Percentiles rank a stretch among this genome's conserved stretches.
Conservation (phyloP, 2,888 invertebrate genomes). For the Venustoraphidia nigricollis region DNA sequence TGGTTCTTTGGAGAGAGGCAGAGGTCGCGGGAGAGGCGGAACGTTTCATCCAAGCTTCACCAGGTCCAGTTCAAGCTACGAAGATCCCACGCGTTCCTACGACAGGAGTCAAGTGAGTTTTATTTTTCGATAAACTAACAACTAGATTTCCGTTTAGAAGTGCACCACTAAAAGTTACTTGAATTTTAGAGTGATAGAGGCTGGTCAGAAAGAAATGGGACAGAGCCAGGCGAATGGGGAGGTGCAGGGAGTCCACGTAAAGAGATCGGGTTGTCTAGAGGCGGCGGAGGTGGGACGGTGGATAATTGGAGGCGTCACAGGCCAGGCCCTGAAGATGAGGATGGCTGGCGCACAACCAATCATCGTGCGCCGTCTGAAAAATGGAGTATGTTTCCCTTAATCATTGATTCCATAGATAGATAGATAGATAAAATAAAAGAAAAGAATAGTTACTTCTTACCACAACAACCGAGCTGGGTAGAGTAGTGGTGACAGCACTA, state of each 20-base stretch:
- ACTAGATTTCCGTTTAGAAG: no score
- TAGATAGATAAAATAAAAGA: no score
- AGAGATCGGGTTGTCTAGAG: slow-evolving; percentile 30
- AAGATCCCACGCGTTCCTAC: slow-evolving; percentile 7
- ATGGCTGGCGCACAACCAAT: slow-evolving; percentile 33
- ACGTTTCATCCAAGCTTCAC: slow-evolving; percentile 11
- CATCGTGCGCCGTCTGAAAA: slow-evolving; percentile 29
- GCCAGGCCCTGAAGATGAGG: slow-evolving; percentile 31
- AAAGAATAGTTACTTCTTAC: no score
- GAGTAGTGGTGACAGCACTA: no score
- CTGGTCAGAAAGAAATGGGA: slow-evolving; percentile 39
- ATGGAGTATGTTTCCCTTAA: slow-evolving; percentile 29
- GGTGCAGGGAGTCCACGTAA: slow-evolving; percentile 34
- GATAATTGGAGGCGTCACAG: slow-evolving; percentile 35
- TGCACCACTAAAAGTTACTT: slow-evolving; percentile 21
- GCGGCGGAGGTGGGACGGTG: slow-evolving; percentile 25
- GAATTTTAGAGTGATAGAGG: slow-evolving; percentile 30
- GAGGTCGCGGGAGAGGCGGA: slow-evolving; percentile 20
- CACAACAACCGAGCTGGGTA: no score
- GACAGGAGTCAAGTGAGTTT: slow-evolving; percentile 8
- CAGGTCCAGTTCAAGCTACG: slow-evolving; percentile 9
- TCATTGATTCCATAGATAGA: not conserved
- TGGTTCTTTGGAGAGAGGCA: slow-evolving; percentile 31
- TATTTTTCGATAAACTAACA: no score
- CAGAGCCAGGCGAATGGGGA: slow-evolving; percentile 35